Conservation (phyloP, 2,797 vertebrate species). For the Sebastes reedi region DNA sequence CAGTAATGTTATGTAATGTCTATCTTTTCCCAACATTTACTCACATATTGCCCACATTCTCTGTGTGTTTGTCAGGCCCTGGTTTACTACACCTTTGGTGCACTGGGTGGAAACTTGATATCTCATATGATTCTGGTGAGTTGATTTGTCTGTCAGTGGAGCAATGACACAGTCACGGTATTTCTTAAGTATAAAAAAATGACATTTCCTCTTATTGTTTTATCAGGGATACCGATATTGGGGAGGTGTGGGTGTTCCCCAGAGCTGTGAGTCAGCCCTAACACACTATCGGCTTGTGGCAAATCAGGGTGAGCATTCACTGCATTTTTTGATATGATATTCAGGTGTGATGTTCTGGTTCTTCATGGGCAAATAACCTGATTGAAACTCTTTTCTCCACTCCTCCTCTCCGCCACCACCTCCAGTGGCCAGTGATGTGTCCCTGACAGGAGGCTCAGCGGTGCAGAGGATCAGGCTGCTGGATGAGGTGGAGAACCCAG, state of each 20-base stretch:
- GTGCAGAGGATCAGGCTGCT: slow-evolving; percentile 95
- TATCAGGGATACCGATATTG: slow-evolving; percentile 97
- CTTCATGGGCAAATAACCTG: neutral
- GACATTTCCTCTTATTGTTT: neutral
- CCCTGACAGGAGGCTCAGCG: slow-evolving; percentile 94
- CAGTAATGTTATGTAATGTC: neutral
- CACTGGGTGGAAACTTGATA: slow-evolving; percentile 94
- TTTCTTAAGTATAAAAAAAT: neutral
- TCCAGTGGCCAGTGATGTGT: slow-evolving; percentile 91
- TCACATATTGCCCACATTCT: neutral
- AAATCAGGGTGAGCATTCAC: slow-evolving; percentile 88
- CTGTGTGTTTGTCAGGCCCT: slow-evolving; percentile 83
- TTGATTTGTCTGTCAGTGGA: slow-evolving; percentile 19
- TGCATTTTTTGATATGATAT: neutral
- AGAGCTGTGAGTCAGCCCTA: slow-evolving; percentile 97
- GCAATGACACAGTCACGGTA: neutral
- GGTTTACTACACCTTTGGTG: slow-evolving; percentile 98
- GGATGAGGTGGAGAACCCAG: slow-evolving; percentile 96
- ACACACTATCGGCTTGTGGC: slow-evolving; percentile 97
- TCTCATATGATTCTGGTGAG: slow-evolving; percentile 98
- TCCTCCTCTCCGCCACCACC: neutral
- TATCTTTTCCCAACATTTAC: slow-evolving; percentile 47
- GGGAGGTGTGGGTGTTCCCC: slow-evolving; percentile 96
- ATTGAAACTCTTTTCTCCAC: neutral
- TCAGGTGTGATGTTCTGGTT: neutral